Evolutionary conservation across 2,113 vertebrate species (phyloP).

Genomic region (Semnornis frantzii): DNA sequence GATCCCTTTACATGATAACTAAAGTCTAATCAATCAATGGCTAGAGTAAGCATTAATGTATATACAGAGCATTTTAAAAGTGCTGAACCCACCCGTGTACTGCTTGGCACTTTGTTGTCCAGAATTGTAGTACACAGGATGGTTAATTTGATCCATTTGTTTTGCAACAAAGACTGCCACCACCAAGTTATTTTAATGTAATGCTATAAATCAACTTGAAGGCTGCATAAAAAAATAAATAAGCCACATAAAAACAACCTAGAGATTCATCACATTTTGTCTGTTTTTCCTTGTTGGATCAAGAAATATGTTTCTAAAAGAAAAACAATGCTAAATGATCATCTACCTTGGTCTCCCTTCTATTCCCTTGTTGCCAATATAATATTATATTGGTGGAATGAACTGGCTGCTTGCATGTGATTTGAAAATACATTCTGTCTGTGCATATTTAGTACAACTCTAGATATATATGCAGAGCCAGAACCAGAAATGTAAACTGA

Average conservation of each 20-base stretch:
- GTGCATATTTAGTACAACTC: too few species aligned
- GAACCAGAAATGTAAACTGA: too few species aligned
- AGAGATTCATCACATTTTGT: slow-evolving; percentile 27
- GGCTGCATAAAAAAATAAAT: slow-evolving; percentile 51
- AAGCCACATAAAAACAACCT: slow-evolving; percentile 45
- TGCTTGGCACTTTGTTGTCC: slow-evolving; percentile 23
- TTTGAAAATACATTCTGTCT: too few species aligned
- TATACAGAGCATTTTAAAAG: slow-evolving; percentile 34
- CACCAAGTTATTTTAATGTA: slow-evolving; percentile 48
- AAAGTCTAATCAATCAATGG: slow-evolving; percentile 51
- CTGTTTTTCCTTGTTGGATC: neutral
- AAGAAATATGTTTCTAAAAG: neutral
- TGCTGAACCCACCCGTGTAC: slow-evolving; percentile 34
- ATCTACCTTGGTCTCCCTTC: neutral
- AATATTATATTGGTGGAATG: too few species aligned
- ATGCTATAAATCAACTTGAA: slow-evolving; percentile 66
- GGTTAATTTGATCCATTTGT: slow-evolving; percentile 68
- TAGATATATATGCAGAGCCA: too few species aligned
- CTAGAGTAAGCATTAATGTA: slow-evolving; percentile 19
- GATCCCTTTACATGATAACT: slow-evolving; percentile 29
- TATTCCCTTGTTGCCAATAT: neutral
- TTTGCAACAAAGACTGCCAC: slow-evolving; percentile 55
- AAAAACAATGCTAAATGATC: neutral
- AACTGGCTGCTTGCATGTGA: too few species aligned
- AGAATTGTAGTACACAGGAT: slow-evolving; percentile 30